Conservation (phyloP, 1,140 invertebrate genomes). For the Philotrypesis tridentata region DNA sequence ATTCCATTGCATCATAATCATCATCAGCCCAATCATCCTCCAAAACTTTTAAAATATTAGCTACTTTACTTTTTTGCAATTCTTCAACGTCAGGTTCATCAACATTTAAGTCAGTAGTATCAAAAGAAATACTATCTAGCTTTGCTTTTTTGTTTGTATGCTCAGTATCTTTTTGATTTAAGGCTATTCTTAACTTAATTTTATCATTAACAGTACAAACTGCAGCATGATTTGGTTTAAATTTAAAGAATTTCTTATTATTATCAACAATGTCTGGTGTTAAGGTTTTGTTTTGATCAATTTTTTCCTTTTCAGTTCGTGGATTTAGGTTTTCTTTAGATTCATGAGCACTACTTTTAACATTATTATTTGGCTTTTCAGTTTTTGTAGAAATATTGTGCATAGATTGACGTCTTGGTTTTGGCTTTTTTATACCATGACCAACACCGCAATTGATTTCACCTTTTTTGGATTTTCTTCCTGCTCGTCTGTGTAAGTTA, state of each 20-base stretch:
- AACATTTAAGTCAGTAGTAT: conserved; percentile 64
- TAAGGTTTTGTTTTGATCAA: conserved; percentile 15
- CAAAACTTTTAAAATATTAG: conserved; percentile 62
- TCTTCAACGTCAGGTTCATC: conserved; percentile 59
- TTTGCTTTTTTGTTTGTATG: conserved; percentile 41
- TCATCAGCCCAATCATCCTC: conserved; percentile 69
- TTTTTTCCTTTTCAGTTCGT: neutral
- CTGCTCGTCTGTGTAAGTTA: conserved; percentile 35
- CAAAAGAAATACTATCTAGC: conserved; percentile 51
- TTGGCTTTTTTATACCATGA: conserved; percentile 67
- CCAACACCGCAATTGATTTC: conserved; percentile 67
- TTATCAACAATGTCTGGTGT: conserved; percentile 54
- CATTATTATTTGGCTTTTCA: conserved; percentile 2
- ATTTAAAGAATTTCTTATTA: conserved; percentile 67
- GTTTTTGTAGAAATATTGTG: conserved; percentile 16
- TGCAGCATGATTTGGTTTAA: conserved; percentile 58
- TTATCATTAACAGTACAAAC: conserved; percentile 53
- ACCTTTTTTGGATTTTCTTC: conserved; percentile 53
- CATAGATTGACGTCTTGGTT: conserved; percentile 52
- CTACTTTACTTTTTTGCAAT: conserved; percentile 55
- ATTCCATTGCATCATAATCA: conserved; percentile 63
- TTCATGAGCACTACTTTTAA: neutral
- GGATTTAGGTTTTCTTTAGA: conserved; percentile 8
- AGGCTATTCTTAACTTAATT: conserved; percentile 52
- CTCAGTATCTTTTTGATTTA: conserved; percentile 48